Conservation (phyloP, 2,888 invertebrate species). For the Laspeyria flexula region DNA sequence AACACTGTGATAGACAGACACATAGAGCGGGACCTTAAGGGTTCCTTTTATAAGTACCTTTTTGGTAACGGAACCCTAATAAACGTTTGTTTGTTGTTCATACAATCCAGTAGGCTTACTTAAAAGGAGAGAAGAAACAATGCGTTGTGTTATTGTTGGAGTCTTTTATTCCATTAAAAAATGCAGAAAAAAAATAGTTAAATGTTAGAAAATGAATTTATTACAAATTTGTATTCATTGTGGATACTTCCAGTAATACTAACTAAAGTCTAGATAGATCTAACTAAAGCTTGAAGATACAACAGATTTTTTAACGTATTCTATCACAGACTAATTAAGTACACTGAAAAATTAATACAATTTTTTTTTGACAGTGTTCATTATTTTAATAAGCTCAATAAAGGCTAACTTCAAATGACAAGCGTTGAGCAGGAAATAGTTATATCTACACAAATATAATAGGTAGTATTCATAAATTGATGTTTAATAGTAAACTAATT, state of each 20-base stretch:
- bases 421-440: no score
- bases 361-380: not conserved
- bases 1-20: no score
- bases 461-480: no score
- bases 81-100: not conserved
- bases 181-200: conserved; percentile 80
- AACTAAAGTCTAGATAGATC: conserved; percentile 14
- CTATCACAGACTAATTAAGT: conserved; percentile 81
- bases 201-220: conserved; percentile 82
- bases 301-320: conserved; percentile 55
- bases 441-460: no score
- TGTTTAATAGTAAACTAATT: no score
- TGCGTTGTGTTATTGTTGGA: conserved; percentile 50
- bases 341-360: conserved; percentile 34
- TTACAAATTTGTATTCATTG: conserved; percentile 83
- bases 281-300: conserved; percentile 44
- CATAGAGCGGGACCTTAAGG: no score
- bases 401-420: no score
- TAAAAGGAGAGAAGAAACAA: conserved; percentile 8
- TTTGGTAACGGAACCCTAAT: no score
- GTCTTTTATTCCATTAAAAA: conserved; percentile 80
- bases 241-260: conserved; percentile 24
- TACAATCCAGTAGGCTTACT: not conserved
- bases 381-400: not conserved
- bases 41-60: no score